These are phyloP conservation scores for Anastrepha ludens DNA, from an alignment of 1,140 invertebrate species.

Conservation along the genomic window DNA sequence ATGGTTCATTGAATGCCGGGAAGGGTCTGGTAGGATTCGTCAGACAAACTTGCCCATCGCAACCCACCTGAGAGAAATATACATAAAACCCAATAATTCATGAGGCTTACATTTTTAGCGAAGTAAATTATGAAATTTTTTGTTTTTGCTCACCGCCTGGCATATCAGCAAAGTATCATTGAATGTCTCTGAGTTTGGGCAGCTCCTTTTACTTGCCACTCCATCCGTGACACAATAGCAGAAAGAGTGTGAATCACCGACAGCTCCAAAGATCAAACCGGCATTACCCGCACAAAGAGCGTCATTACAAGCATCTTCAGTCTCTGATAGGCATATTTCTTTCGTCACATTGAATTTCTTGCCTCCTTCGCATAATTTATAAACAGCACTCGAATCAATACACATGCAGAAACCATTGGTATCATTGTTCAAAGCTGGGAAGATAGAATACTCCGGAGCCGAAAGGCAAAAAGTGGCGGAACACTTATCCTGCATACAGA, in stretches of 20 bases:
- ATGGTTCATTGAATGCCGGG: slow-evolving; percentile 25
- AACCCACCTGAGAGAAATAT: neutral
- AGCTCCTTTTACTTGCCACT: neutral
- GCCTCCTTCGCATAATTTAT: slow-evolving; percentile 51
- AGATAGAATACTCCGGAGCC: slow-evolving; percentile 53
- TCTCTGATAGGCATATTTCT: neutral
- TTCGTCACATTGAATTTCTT: neutral
- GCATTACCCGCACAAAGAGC: neutral
- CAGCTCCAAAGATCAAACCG: neutral
- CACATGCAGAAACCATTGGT: slow-evolving; percentile 62
- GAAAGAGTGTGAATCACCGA: neutral
- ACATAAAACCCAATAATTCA: neutral
- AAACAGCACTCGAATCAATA: slow-evolving; percentile 45
- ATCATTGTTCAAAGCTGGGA: slow-evolving; percentile 58
- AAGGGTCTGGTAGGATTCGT: neutral
- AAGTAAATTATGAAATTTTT: neutral
- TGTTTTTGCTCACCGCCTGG: slow-evolving; percentile 1
- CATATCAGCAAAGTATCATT: slow-evolving; percentile 21
- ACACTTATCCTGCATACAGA: neutral
- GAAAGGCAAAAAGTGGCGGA: neutral
- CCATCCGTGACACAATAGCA: slow-evolving; percentile 28
- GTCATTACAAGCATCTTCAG: neutral
- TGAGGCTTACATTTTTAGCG: neutral
- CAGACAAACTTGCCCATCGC: slow-evolving; percentile 31
- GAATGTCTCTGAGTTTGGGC: slow-evolving; percentile 24